Base-by-base conservation (phyloP, 1,140 invertebrate genomes). In the Elysia chlorotica region DNA sequence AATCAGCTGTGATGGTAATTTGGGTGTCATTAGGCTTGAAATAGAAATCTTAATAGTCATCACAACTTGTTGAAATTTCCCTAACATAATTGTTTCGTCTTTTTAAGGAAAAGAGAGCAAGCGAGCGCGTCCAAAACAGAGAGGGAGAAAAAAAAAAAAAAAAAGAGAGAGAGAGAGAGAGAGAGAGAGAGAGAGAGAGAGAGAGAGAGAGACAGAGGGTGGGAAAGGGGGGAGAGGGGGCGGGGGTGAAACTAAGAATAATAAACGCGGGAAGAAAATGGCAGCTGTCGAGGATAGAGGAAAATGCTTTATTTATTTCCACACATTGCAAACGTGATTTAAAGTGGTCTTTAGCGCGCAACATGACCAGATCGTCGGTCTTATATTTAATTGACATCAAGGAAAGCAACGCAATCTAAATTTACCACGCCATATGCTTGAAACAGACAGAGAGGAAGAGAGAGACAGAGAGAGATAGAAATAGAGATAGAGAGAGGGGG, bases 51-150 rank as follows among this genome's bases (percentile, higher is more conserved):
- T 59, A 25, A 10, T 6, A 6, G 10, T 25, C 6, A 6, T 17
- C 25, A 59, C 14, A 25, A 21, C 56, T 17, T 10, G 17, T 35
- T 48, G 5, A 23, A 4, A 41, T 23, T 23, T 38, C 0, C 19
- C 14, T 4, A 14, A 4, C 23, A 10, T 38, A 19, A 21, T 1
- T n/a, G 35, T 30, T 19, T 33, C 21, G 17, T 59, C 25, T n/a
- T 23, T 17, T 56, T 38, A 31, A 38, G 67, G 59, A 61, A 67
- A 53, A 76, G 66, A 70, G 71, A 70, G 62, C 59, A 67, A 41
- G 56, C 69, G 61, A 67, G 73, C 73, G 71, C 65, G 65, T 72
- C 54, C 65, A 38, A 66, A 28, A 72, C 37, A 48, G 70, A 63
- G 57, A 28, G 36, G 10, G 36, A 72, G 70, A 53, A 61, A 65